Evolutionary conservation across 2,797 vertebrate genomes (phyloP), one percentile per base, ranked within the genome.

Genomic region (Arremon aurantiirostris): DNA sequence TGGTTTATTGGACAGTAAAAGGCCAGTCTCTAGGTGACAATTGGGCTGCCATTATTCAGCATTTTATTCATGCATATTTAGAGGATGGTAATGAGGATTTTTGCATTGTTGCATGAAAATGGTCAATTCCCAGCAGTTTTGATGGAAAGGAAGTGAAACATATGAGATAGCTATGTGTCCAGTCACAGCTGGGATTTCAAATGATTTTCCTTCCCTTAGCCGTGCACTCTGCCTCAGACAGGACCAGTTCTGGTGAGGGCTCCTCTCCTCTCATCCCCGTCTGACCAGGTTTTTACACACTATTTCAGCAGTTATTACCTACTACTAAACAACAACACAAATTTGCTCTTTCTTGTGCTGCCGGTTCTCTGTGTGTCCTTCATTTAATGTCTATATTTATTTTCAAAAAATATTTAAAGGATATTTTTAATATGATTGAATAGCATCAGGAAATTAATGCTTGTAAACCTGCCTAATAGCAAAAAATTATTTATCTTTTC

Each of bases 41-140:
- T 98, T 98, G 98, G 98, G 98, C 97, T 98, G 98, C 98, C 98
- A 98, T 98, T 99, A 98, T 98, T 98, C 98, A 98, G 98, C 98
- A 97, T 98, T 99, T 98, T 98, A 99, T 99, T 99, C 99, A 99
- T 99, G 99, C 99, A 99, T 99, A 99, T 99, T 99, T 99, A 99
- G 98, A 96, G 97, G 98, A 99, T 99, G 99, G 98, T 99, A 99
- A 99, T 99, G 98, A 99, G 98, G 35, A 73, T 97, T 98, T 99
- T 99, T 99, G 99, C 99, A 99, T 99, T 99, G 99, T 99, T 99
- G 99, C 99, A 99, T 98, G 98, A 99, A 99, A 99, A 99, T 98
- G 98, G 98, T 97, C 98, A 97, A 98, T 98, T 98, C 98, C 98
- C 98, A 95, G 97, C 98, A 97, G 98, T 97, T 96, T 95, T 96